Evolutionary conservation across 2,888 invertebrate genomes (phyloP).

Genomic region (Macroteleia sp.): DNA sequence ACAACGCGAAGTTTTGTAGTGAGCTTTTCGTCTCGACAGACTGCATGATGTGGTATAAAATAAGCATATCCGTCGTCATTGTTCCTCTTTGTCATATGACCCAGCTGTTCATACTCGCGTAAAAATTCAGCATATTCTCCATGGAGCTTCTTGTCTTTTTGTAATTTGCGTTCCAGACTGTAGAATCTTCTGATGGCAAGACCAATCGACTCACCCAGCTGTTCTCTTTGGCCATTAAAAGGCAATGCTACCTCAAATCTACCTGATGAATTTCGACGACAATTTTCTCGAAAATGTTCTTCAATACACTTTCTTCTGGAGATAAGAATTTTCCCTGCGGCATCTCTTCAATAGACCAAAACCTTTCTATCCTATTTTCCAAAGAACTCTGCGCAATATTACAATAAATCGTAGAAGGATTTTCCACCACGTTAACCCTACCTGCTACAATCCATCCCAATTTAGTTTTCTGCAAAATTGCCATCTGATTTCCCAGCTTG

Average conservation of each 20-base stretch:
- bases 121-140: not conserved
- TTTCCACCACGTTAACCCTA: not conserved
- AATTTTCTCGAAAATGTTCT: not conserved
- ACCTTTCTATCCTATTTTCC: constrained; percentile 2
- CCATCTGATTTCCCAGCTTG: constrained; percentile 3
- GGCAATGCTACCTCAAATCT: constrained; percentile 33
- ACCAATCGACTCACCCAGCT: not conserved
- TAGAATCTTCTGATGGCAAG: constrained; percentile 2
- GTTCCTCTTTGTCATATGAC: not conserved
- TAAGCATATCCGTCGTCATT: not conserved
- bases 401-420: not conserved
- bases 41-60: not conserved
- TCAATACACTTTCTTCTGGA: constrained; percentile 7
- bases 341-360: constrained; percentile 40
- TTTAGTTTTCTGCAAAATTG: constrained; percentile 49
- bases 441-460: constrained; percentile 48
- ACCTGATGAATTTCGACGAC: not conserved
- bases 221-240: constrained; percentile 1
- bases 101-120: not conserved
- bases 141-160: not conserved
- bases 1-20: not conserved
- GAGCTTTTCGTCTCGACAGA: not conserved
- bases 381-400: not conserved
- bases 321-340: not conserved
- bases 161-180: not conserved